phyloP scores from a whole-genome alignment of 2,113 vertebrate species.

The Ptyas mucosa region DNA sequence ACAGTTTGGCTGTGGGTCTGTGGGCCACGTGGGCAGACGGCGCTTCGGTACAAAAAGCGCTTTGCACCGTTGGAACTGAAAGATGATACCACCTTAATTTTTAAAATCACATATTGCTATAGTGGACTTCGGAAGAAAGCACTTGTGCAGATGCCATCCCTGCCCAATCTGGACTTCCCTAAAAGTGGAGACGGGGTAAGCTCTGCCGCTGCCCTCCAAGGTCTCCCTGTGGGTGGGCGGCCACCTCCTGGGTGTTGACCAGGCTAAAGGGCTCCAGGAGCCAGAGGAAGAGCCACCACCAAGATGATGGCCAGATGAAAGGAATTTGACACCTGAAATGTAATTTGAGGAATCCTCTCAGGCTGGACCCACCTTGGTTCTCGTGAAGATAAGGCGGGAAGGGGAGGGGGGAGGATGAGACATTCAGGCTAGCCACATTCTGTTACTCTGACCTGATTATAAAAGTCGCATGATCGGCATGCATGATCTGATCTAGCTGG shows the following conservation, averaged over 20 bases:
- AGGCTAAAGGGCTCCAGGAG: neutral
- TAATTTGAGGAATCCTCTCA: neutral
- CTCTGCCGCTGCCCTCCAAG: neutral
- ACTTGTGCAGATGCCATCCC: conserved; percentile 93
- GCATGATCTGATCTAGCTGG: too few species aligned
- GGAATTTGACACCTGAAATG: neutral
- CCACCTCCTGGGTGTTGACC: neutral
- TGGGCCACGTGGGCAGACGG: neutral
- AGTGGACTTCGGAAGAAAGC: conserved; percentile 97
- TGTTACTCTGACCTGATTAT: neutral
- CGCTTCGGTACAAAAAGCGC: neutral
- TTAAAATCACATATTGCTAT: conserved; percentile 88
- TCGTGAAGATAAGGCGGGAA: neutral
- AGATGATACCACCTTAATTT: conserved; percentile 75
- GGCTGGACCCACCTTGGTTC: neutral
- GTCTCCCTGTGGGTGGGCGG: neutral
- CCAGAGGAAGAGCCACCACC: neutral
- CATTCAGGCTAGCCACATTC: neutral
- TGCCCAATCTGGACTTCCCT: conserved; percentile 91
- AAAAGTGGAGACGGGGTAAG: conserved; percentile 92
- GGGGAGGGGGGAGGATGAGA: too few species aligned
- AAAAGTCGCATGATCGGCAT: neutral
- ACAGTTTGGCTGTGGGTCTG: conserved; percentile 60
- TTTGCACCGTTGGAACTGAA: neutral
- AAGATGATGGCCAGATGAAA: neutral